Percentiles rank a stretch among this genome's conserved stretches.
These are phyloP conservation scores for Iselma pallidipennis DNA, from an alignment of 2,888 invertebrate species.

Conservation along the genomic window DNA sequence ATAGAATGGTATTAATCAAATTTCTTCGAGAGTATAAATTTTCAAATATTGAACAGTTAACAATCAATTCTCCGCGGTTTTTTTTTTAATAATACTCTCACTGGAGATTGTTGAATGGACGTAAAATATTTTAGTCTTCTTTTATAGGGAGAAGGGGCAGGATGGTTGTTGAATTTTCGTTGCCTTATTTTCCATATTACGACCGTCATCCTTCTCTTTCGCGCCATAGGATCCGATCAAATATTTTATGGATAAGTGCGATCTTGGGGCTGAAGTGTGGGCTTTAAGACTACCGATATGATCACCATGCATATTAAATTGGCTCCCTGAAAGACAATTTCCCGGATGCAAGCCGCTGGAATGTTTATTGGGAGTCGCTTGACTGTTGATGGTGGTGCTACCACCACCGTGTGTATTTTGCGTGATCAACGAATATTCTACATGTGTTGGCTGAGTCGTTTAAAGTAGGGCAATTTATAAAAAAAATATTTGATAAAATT, in stretches of 20 bases:
- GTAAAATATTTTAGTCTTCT: not conserved
- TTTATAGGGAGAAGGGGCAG: not conserved
- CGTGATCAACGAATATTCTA: not conserved
- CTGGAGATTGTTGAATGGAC: not conserved
- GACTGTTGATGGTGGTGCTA: not conserved
- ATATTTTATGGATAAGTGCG: constrained; percentile 24
- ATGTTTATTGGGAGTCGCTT: constrained; percentile 35
- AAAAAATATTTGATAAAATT: too few relatives aligned
- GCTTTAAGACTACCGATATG: constrained; percentile 17
- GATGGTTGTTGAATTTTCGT: constrained; percentile 11
- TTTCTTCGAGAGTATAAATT: too few relatives aligned
- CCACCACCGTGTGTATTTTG: not conserved
- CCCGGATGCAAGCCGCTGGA: constrained; percentile 24
- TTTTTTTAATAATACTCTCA: not conserved
- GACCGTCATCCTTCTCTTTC: constrained; percentile 14
- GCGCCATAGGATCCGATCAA: constrained; percentile 21
- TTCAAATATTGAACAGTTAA: too few relatives aligned
- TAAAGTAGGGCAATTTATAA: too few relatives aligned
- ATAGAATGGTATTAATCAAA: too few relatives aligned
- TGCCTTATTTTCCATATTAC: constrained; percentile 21
- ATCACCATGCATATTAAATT: constrained; percentile 24
- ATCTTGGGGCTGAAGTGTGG: constrained; percentile 18
- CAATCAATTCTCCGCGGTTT: not conserved
- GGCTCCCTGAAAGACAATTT: constrained; percentile 24
- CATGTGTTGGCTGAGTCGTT: too few relatives aligned